Percentiles rank a stretch among this genome's conserved stretches.
Evolutionary conservation across 2,797 vertebrate species (phyloP).

Genomic region (Eremophila alpestris): DNA sequence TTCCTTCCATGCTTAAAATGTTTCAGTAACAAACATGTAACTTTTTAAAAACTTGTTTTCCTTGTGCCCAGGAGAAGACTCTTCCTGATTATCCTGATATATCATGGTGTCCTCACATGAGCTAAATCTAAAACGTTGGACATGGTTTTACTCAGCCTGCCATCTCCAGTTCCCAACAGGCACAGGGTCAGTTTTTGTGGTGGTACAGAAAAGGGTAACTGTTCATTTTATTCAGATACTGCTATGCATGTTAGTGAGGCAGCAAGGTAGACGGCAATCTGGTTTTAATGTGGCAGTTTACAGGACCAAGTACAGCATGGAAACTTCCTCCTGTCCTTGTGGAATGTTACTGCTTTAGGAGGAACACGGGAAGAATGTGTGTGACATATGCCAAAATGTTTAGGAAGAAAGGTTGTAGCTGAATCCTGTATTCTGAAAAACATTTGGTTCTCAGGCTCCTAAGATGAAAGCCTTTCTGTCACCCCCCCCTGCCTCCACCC

Average conservation of each 20-base stretch:
- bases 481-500: accelerated
- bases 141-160: neutral
- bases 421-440: neutral
- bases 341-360: neutral
- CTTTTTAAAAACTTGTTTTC: neutral
- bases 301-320: neutral
- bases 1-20: neutral
- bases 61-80: neutral
- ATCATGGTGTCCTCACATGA: neutral
- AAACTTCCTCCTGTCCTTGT: neutral
- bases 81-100: neutral
- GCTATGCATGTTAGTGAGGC: neutral
- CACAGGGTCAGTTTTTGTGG: neutral
- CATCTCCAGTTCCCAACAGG: neutral
- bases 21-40: neutral
- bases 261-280: neutral
- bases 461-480: neutral
- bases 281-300: neutral
- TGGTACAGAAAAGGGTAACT: neutral
- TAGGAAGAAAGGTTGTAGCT: neutral
- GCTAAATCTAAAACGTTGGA: neutral
- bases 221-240: neutral
- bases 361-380: neutral
- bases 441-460: neutral
- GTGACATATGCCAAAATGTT: neutral